phyloP scores from a whole-genome alignment of 2,113 vertebrate genomes.

The Corydoras sp. region DNA sequence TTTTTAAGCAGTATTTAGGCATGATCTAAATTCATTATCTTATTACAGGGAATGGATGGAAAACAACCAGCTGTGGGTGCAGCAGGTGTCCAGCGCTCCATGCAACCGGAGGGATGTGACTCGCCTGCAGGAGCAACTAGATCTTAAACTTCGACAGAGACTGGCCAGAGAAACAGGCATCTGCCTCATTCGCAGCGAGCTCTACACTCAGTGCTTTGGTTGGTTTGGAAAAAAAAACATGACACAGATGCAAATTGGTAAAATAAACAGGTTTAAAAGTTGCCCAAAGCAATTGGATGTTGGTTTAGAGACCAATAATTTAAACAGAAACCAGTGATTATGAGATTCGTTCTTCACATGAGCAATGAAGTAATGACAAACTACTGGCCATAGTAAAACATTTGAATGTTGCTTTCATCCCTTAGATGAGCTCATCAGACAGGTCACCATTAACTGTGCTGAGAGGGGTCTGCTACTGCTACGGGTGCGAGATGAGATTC shows the following conservation, averaged over 20 bases:
- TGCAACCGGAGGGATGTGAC: constrained; percentile 83
- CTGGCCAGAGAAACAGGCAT: constrained; percentile 85
- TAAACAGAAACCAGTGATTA: no score
- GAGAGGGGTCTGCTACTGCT: constrained; percentile 85
- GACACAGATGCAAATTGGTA: no score
- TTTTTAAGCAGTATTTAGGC: no score
- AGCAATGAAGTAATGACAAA: no score
- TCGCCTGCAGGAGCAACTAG: constrained; percentile 77
- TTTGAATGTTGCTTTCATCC: background rate
- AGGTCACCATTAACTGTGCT: constrained; percentile 83
- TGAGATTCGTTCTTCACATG: no score
- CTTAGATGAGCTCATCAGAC: constrained; percentile 90
- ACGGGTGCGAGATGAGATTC: constrained; percentile 83
- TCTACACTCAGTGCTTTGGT: constrained; percentile 93
- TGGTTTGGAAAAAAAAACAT: constrained; percentile 22
- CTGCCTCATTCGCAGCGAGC: constrained; percentile 85
- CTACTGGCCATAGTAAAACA: no score
- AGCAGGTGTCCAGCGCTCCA: constrained; percentile 82
- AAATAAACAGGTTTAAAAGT: no score
- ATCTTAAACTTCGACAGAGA: constrained; percentile 75
- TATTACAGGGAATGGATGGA: constrained; percentile 77
- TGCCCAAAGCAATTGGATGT: no score
- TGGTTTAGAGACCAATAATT: no score
- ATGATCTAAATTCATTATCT: no score
- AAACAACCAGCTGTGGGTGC: constrained; percentile 78